Percentiles rank a stretch among this genome's conserved stretches.
phyloP scores from a whole-genome alignment of 2,888 invertebrate genomes.

The Corythucha ciliata region DNA sequence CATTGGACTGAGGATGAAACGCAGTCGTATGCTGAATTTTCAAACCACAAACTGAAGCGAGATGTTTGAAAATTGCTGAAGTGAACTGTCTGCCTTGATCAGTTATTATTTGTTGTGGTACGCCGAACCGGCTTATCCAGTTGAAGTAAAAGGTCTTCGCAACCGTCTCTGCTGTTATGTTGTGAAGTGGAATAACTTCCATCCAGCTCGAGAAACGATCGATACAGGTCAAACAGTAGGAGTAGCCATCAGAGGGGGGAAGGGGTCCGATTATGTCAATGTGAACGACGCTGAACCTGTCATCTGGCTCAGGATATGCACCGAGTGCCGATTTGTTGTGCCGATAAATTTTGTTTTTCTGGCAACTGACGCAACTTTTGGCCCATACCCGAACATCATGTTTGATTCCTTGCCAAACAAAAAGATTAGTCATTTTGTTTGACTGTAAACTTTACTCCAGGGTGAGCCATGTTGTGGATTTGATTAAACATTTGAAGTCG shows the following conservation, averaged over 20 bases:
- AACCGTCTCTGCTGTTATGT: constrained; percentile 40
- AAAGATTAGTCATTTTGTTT: constrained; percentile 6
- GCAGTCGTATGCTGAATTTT: constrained; percentile 35
- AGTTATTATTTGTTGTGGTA: constrained; percentile 39
- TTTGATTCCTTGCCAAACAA: constrained; percentile 13
- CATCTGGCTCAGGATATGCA: constrained; percentile 32
- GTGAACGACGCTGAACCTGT: constrained; percentile 41
- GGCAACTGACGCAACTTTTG: constrained; percentile 37
- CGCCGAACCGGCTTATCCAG: constrained; percentile 42
- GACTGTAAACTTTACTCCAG: constrained; percentile 11
- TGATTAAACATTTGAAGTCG: constrained; percentile 8
- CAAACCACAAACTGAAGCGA: constrained; percentile 31
- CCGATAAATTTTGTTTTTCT: constrained; percentile 37
- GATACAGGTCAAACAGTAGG: constrained; percentile 39
- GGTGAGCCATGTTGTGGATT: constrained; percentile 1
- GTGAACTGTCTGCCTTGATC: constrained; percentile 41
- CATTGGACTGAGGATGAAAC: constrained; percentile 15
- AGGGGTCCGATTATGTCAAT: constrained; percentile 43
- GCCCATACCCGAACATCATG: constrained; percentile 33
- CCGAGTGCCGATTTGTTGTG: constrained; percentile 33
- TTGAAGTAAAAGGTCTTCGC: constrained; percentile 38
- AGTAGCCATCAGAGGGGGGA: constrained; percentile 36
- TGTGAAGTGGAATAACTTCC: constrained; percentile 38
- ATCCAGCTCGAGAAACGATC: constrained; percentile 41
- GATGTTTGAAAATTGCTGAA: constrained; percentile 24